Base-by-base conservation (phyloP, 2,888 invertebrate species). In the Physocephala rufipes region DNA sequence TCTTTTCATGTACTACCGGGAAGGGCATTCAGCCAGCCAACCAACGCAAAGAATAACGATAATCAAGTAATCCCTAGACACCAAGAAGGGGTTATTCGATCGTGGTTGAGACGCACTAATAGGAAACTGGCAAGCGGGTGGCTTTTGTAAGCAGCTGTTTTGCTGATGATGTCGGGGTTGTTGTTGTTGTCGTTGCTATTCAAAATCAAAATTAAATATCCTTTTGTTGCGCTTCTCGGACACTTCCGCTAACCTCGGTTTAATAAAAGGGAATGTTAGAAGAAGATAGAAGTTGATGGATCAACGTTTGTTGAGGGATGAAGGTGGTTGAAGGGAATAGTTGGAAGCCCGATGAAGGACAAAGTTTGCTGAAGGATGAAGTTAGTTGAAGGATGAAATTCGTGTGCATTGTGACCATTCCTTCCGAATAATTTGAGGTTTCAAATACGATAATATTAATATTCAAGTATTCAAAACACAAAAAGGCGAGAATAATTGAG, bases 121-220 rank as follows among this genome's bases (percentile, higher is more conserved):
- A 51, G 55, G 26, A 28, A 58, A 28, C 24, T 58, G 45, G 64
- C 64, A 64, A 63, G 63, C 63, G 45, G 63, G 26, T 47, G 47
- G 26, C 49, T 19, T n/a, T 21, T 9, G n/a, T 5, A 24, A 28
- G 24, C 58, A 28, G 28, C 21, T 16, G 58, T 5, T 13, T 19
- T 55, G 55, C 13, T 55, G 45, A 15, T 45, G 45, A 12, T 45
- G 45, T 15, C 15, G 45, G 45, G 15, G 45, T 45, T 45, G 45
- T 45, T 45, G 49, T 49, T 7, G 12, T 19, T 3, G 24, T 24
- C 28, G 58, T 0, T 58, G 58, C 16, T 58, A 28, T 13, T 43
- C 43, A 5, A 64, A 64, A 36, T 64, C 47, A 26, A 64, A 64
- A 49, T 64, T 49, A 64, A 24, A 64, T 64, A 49, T 64, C 49